Percentiles rank a stretch among this genome's conserved stretches.
Evolutionary conservation across 2,888 invertebrate species (phyloP).

Genomic region (Oscheius sp.): DNA sequence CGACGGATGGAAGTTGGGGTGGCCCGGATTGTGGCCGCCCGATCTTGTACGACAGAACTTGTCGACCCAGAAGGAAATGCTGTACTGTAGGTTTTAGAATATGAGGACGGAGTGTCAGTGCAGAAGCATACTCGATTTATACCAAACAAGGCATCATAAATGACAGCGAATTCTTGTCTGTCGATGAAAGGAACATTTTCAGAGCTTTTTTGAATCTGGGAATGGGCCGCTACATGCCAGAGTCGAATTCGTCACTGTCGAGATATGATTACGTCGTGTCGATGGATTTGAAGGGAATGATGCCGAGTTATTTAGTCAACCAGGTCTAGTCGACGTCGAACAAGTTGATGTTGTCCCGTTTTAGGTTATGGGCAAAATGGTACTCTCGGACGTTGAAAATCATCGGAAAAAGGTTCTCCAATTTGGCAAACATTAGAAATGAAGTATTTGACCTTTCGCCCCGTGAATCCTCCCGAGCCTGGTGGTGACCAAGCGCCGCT

Average conservation of each 20-base stretch:
- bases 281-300: constrained; percentile 37
- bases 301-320: constrained; percentile 33
- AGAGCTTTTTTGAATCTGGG: constrained; percentile 31
- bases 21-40: neutral
- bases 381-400: constrained; percentile 37
- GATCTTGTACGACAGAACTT: constrained; percentile 2
- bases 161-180: too few species aligned
- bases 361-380: constrained; percentile 36
- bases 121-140: too few species aligned
- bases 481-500: neutral
- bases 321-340: constrained; percentile 18
- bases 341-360: neutral
- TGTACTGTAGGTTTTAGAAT: constrained; percentile 1
- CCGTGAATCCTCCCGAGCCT: neutral
- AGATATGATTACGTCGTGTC: constrained; percentile 30
- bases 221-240: constrained; percentile 26
- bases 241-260: too few species aligned
- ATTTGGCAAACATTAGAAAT: constrained; percentile 8
- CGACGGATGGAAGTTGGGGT: neutral
- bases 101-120: too few species aligned
- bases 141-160: too few species aligned
- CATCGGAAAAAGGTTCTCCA: constrained; percentile 12
- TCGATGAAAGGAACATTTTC: neutral
- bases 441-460: constrained; percentile 2
- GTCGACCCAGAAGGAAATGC: neutral